Conservation (phyloP, 2,113 vertebrate species). For the Procavia capensis region DNA sequence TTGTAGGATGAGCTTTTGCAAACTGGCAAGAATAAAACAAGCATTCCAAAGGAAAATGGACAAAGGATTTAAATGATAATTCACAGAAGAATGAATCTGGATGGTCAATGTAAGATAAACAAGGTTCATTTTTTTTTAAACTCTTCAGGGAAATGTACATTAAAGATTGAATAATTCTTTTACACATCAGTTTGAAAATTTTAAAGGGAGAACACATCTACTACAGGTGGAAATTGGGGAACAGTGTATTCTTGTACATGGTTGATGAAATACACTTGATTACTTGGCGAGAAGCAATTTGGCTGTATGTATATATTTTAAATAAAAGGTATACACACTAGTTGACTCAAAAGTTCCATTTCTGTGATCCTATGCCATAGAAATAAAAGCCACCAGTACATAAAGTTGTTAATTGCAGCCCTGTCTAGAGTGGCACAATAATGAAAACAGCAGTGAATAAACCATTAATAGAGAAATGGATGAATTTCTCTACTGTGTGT, state of each 20-base stretch:
- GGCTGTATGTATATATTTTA: background rate
- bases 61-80: background rate
- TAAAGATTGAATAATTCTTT: background rate
- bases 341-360: background rate
- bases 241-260: background rate
- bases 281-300: background rate
- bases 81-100: background rate
- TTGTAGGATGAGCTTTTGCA: background rate
- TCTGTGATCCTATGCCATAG: background rate
- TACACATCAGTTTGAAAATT: background rate
- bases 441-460: constrained; percentile 16
- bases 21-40: background rate
- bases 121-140: background rate
- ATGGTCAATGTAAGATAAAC: background rate
- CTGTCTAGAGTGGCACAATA: background rate
- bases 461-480: background rate
- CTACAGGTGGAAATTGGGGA: background rate
- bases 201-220: background rate
- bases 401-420: background rate
- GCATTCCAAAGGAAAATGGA: background rate
- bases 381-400: background rate
- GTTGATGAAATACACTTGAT: background rate
- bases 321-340: background rate
- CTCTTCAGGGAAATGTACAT: background rate
- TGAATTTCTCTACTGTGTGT: background rate